Percentiles rank a stretch among this genome's conserved stretches.
Conservation (phyloP, 2,113 vertebrate genomes). For the Paraplagusia blochii region DNA sequence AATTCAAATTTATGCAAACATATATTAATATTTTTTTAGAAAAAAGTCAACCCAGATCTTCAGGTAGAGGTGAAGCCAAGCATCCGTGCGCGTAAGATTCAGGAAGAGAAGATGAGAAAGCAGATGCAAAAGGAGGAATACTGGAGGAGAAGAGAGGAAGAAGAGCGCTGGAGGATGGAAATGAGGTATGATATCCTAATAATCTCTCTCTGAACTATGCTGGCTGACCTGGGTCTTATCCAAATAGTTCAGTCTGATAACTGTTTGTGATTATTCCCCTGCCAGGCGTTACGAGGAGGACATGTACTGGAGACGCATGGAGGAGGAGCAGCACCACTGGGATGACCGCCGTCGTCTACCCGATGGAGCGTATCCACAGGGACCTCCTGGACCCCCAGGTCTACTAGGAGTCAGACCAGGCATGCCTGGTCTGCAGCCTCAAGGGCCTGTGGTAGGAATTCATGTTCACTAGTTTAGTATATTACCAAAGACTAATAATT, state of each 20-base stretch:
- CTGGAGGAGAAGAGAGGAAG: constrained; percentile 94
- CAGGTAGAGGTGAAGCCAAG: constrained; percentile 99
- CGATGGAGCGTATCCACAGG: constrained; percentile 89
- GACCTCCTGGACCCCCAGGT: constrained; percentile 89
- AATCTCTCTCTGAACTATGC: neutral
- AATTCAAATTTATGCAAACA: too few relatives aligned
- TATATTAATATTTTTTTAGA: constrained; percentile 73
- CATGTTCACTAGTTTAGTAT: neutral
- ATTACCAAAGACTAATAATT: too few relatives aligned
- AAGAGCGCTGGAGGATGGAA: constrained; percentile 98
- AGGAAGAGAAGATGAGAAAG: constrained; percentile 98
- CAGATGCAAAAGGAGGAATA: constrained; percentile 99
- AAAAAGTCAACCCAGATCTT: constrained; percentile 98
- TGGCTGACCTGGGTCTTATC: neutral
- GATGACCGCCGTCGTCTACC: constrained; percentile 91
- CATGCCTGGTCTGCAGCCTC: constrained; percentile 88
- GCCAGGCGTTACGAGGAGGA: constrained; percentile 93
- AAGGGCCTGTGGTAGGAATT: constrained; percentile 85
- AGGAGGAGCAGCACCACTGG: constrained; percentile 97
- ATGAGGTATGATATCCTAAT: constrained; percentile 81
- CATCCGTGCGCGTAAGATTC: constrained; percentile 94
- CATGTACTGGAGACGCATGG: constrained; percentile 98
- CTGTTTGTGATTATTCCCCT: neutral
- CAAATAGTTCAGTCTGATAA: neutral
- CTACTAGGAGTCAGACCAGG: constrained; percentile 92